Conservation (phyloP, 1,140 invertebrate genomes). For the Reticulitermes speratus region DNA sequence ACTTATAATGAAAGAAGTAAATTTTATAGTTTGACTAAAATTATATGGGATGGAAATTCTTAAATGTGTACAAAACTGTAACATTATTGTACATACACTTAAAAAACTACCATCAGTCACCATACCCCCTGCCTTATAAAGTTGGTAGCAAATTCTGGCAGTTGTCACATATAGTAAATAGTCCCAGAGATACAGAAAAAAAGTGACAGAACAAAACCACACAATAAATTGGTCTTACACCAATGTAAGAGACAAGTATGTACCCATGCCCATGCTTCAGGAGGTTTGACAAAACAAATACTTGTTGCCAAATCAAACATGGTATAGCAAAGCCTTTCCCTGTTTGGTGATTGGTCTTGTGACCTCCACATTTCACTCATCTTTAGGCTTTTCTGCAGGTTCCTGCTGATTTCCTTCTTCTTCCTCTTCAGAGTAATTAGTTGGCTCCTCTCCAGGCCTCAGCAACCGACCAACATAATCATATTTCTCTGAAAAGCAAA, state of each 20-base stretch:
- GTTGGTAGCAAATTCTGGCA: background rate
- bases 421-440: conserved; percentile 91
- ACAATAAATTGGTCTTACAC: background rate
- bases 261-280: background rate
- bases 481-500: conserved; percentile 82
- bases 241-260: background rate
- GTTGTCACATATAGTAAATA: background rate
- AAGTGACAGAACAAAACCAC: background rate
- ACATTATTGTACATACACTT: background rate
- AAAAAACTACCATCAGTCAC: background rate
- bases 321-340: background rate
- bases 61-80: background rate
- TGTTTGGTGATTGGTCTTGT: background rate
- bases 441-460: conserved; percentile 87
- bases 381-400: conserved; percentile 11
- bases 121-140: background rate
- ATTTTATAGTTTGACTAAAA: background rate
- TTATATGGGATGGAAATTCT: background rate
- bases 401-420: conserved; percentile 52
- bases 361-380: conserved; percentile 10
- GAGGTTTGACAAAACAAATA: background rate
- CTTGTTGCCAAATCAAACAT: background rate
- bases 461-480: conserved; percentile 87
- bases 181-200: background rate
- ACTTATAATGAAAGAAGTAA: background rate